Evolutionary conservation across 2,888 invertebrate genomes (phyloP).

Genomic region (Leptothorax acervorum): DNA sequence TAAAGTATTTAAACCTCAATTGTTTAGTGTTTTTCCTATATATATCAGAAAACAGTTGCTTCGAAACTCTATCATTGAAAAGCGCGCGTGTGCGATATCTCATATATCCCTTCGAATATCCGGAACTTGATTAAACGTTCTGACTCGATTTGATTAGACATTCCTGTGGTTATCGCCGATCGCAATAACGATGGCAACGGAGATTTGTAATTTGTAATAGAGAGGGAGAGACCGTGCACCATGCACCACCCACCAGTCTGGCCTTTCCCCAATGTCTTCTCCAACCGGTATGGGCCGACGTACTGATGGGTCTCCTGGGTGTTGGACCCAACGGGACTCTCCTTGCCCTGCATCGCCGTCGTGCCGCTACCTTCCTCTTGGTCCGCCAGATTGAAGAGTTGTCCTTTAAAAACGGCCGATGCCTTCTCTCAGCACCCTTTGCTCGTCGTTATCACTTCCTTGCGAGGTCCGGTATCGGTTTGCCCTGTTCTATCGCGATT

Average conservation of each 20-base stretch:
- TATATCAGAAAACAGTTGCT: not conserved
- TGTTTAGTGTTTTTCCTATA: not conserved
- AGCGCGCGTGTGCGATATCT: not conserved
- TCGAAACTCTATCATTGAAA: not conserved
- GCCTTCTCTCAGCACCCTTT: constrained; percentile 2
- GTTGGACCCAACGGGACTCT: constrained; percentile 82
- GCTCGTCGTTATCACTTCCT: constrained; percentile 46
- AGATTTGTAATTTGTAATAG: constrained; percentile 16
- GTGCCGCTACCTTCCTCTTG: constrained; percentile 77
- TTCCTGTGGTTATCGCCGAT: constrained; percentile 10
- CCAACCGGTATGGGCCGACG: constrained; percentile 99
- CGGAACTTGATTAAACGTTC: not conserved
- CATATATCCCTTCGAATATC: not conserved
- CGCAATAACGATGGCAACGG: not conserved
- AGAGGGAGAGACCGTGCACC: not conserved
- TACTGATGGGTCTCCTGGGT: constrained; percentile 93
- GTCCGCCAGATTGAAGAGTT: constrained; percentile 79
- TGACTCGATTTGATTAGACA: constrained; percentile 8
- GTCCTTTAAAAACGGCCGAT: constrained; percentile 40
- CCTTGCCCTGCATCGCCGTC: constrained; percentile 83
- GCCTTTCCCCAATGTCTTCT: constrained; percentile 99
- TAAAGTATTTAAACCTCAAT: not conserved
- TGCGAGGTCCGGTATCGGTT: constrained; percentile 19
- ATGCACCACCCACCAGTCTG: constrained; percentile 95
- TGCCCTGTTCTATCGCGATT: constrained; percentile 38